These are phyloP conservation scores for Crenuchus spilurus DNA, from an alignment of 2,797 vertebrate genomes.

Conservation along the genomic window DNA sequence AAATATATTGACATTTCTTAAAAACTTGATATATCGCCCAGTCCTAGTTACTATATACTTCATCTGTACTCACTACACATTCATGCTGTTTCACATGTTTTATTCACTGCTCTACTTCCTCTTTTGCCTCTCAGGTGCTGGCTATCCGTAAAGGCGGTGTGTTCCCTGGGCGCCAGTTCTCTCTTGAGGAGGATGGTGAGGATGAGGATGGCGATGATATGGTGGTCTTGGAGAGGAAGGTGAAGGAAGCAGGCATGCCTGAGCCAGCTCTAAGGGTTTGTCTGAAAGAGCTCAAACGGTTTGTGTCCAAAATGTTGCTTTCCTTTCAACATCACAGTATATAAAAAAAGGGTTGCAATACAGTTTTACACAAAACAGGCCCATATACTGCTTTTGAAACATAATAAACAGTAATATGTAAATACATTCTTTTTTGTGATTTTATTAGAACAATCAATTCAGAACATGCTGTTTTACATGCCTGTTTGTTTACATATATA, in stretches of 20 bases:
- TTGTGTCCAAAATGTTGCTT: neutral
- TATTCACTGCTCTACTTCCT: no score
- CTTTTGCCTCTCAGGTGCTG: slow-evolving; percentile 73
- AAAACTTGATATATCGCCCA: no score
- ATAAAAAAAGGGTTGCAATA: no score
- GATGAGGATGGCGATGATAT: slow-evolving; percentile 91
- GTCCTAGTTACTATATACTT: no score
- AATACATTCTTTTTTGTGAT: no score
- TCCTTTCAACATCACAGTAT: neutral
- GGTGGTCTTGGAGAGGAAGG: slow-evolving; percentile 86
- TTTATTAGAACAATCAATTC: no score
- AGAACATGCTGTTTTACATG: no score
- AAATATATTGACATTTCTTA: no score
- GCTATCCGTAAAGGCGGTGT: slow-evolving; percentile 78
- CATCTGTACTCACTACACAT: neutral
- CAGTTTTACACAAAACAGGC: no score
- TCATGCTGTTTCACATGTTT: neutral
- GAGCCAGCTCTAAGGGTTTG: slow-evolving; percentile 91
- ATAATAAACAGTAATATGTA: no score
- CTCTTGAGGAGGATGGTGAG: slow-evolving; percentile 87
- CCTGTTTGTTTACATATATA: no score
- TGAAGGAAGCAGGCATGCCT: slow-evolving; percentile 88
- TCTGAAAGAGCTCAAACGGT: slow-evolving; percentile 95
- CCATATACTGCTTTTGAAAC: no score
- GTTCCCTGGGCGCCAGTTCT: slow-evolving; percentile 79